A percentile compares a stretch with the other conserved stretches of the same genome.
Evolutionary conservation across 2,888 invertebrate genomes (phyloP).

Genomic region (Harpagoxenus sublaevis): DNA sequence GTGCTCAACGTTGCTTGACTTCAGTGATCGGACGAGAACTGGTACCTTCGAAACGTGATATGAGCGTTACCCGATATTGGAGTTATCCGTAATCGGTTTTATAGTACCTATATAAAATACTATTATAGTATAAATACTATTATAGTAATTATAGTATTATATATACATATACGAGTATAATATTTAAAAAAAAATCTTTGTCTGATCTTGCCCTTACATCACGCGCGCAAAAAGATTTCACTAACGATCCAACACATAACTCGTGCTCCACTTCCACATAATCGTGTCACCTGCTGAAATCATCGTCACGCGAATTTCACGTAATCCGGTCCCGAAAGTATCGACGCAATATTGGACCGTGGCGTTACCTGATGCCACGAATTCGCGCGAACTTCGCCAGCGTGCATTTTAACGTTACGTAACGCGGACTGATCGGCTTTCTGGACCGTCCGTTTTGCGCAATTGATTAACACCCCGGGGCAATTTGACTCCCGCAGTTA

Average conservation of each 20-base stretch:
- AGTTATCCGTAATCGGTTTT: too few species aligned
- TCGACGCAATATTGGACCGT: background rate
- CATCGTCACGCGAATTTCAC: background rate
- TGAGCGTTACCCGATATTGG: too few species aligned
- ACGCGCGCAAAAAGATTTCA: background rate
- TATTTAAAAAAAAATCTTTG: background rate
- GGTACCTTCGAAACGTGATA: too few species aligned
- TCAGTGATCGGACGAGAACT: too few species aligned
- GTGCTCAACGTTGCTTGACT: too few species aligned
- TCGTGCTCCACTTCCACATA: background rate
- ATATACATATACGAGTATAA: background rate
- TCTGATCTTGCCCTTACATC: background rate
- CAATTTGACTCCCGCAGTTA: constrained; percentile 87
- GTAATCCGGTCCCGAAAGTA: constrained; percentile 22
- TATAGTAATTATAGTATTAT: background rate
- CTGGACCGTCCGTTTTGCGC: constrained; percentile 24
- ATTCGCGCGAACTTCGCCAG: constrained; percentile 1
- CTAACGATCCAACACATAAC: background rate
- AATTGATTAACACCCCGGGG: constrained; percentile 33
- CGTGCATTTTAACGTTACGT: constrained; percentile 19
- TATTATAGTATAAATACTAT: background rate
- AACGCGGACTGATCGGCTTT: constrained; percentile 13
- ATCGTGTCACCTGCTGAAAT: background rate
- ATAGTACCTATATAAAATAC: too few species aligned
- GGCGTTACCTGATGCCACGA: background rate